A percentile compares a stretch with the other conserved stretches of the same genome.
Evolutionary conservation across 2,888 invertebrate species (phyloP).

Genomic region (Shargacucullia verbasci): DNA sequence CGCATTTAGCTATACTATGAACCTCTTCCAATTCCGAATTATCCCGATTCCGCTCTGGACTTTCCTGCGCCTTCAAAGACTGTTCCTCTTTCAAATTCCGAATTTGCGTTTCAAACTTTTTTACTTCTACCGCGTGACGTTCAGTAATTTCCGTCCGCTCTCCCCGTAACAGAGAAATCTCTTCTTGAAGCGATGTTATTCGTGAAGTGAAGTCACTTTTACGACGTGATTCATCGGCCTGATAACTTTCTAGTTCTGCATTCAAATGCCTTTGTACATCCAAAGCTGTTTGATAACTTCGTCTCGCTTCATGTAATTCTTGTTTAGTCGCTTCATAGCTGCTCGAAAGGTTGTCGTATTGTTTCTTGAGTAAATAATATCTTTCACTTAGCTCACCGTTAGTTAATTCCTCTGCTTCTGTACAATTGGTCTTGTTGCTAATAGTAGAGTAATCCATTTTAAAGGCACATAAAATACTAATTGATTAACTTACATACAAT

Average conservation of each 20-base stretch:
- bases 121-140: constrained; percentile 72
- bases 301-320: constrained; percentile 80
- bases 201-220: constrained; percentile 72
- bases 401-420: constrained; percentile 78
- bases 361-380: constrained; percentile 80
- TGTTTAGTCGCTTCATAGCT: constrained; percentile 81
- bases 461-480: constrained; percentile 1
- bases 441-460: constrained; percentile 84
- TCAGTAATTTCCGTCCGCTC: constrained; percentile 75
- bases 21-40: constrained; percentile 78
- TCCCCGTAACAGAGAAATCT: constrained; percentile 73
- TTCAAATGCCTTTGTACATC: constrained; percentile 83
- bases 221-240: constrained; percentile 75
- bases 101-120: constrained; percentile 73
- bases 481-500: too few relatives aligned
- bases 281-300: constrained; percentile 81
- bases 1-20: constrained; percentile 66
- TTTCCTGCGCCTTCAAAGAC: constrained; percentile 65
- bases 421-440: constrained; percentile 80
- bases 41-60: constrained; percentile 77
- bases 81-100: constrained; percentile 77
- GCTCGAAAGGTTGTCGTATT: constrained; percentile 75
- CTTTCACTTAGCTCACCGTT: constrained; percentile 80
- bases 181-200: constrained; percentile 76
- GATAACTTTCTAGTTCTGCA: constrained; percentile 79